These are phyloP conservation scores for Siniperca knerii DNA, from an alignment of 2,113 vertebrate species.

Conservation along the genomic window DNA sequence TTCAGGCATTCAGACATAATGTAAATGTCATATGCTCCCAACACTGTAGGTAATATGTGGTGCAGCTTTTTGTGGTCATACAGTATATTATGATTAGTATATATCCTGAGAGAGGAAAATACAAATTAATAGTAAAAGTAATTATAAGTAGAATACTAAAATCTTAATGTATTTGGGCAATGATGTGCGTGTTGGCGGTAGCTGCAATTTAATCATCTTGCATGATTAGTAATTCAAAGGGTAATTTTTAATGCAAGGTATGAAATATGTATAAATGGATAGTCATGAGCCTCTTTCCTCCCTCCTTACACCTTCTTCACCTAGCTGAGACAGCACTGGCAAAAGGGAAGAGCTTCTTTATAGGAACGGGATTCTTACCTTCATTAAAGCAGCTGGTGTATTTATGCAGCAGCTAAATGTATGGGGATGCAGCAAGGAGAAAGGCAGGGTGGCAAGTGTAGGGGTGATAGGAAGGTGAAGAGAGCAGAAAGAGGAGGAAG, in stretches of 20 bases:
- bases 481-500: constrained; percentile 30
- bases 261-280: constrained; percentile 86
- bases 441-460: constrained; percentile 14
- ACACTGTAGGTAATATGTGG: constrained; percentile 14
- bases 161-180: constrained; percentile 56
- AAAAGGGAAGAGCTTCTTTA: constrained; percentile 82
- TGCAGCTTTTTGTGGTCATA: constrained; percentile 55
- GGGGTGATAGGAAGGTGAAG: constrained; percentile 53
- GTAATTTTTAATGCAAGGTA: constrained; percentile 75
- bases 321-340: constrained; percentile 85
- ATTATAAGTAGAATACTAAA: constrained; percentile 42
- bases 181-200: constrained; percentile 51
- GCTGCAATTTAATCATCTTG: constrained; percentile 64
- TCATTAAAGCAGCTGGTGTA: constrained; percentile 86
- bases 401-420: constrained; percentile 84
- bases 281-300: constrained; percentile 73
- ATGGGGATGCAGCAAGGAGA: constrained; percentile 54
- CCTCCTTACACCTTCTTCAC: constrained; percentile 71
- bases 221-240: constrained; percentile 76
- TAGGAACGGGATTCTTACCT: constrained; percentile 75
- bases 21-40: constrained; percentile 46
- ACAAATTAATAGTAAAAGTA: constrained; percentile 42
- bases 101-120: constrained; percentile 22
- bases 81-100: constrained; percentile 26
- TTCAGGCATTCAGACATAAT: constrained; percentile 58